Evolutionary conservation across 2,888 invertebrate genomes (phyloP).

Genomic region (Tethea ocularis): DNA sequence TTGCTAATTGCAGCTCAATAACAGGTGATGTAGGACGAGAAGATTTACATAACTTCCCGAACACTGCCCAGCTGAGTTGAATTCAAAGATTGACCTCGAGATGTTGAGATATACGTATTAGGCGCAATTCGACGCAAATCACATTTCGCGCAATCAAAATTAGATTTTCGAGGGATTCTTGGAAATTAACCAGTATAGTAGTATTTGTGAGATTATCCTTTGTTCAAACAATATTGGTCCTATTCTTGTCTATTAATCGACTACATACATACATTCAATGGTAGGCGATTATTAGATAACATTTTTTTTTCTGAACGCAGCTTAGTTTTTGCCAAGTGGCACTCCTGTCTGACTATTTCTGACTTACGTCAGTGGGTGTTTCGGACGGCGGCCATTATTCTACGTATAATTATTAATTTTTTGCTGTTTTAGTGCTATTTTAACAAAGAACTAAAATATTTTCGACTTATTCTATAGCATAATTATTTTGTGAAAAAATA

Average conservation of each 20-base stretch:
- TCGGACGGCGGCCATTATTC: slow-evolving; percentile 81
- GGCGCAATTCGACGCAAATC: no score
- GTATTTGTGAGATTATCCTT: no score
- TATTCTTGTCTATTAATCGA: background rate
- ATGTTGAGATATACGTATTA: no score
- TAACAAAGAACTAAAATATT: slow-evolving; percentile 73
- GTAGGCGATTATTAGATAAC: background rate
- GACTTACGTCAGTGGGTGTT: slow-evolving; percentile 83
- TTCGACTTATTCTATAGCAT: slow-evolving; percentile 55
- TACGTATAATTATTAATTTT: slow-evolving; percentile 78
- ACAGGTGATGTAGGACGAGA: no score
- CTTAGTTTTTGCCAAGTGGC: slow-evolving; percentile 80
- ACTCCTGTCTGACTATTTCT: slow-evolving; percentile 72
- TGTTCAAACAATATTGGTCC: no score
- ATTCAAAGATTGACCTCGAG: no score
- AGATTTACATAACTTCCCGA: no score
- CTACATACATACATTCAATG: background rate
- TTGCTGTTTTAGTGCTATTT: slow-evolving; percentile 71
- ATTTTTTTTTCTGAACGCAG: slow-evolving; percentile 56
- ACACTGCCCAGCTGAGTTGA: no score
- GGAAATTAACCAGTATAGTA: no score
- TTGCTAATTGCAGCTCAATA: no score
- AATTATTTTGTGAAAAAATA: slow-evolving; percentile 59
- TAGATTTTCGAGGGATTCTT: no score
- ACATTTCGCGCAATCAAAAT: no score